phyloP scores from a whole-genome alignment of 2,113 vertebrate species.

The Nyctibius bracteatus region DNA sequence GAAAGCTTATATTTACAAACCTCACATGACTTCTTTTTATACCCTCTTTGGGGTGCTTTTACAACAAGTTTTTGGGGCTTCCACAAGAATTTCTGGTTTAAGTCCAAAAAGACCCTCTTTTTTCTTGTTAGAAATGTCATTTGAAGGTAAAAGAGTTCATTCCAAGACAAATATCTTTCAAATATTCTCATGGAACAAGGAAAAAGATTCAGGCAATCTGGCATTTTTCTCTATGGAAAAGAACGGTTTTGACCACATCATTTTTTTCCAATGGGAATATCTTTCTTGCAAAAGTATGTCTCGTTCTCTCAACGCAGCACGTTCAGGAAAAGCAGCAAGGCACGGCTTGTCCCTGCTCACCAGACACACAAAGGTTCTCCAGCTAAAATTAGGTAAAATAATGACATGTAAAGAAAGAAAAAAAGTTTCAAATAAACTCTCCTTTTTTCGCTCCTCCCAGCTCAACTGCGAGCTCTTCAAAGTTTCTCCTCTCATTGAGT shows the following conservation, averaged over 20 bases:
- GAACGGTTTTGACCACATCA: background rate
- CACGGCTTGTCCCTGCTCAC: background rate
- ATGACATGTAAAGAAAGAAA: background rate
- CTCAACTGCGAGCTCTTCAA: conserved; percentile 43
- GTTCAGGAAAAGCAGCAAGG: background rate
- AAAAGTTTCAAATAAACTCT: background rate
- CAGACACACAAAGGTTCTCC: background rate
- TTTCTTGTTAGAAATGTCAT: background rate
- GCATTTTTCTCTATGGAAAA: background rate
- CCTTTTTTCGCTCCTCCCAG: background rate
- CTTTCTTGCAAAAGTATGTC: background rate
- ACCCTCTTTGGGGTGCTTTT: background rate
- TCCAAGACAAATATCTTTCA: background rate
- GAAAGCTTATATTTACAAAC: background rate
- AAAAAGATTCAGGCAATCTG: background rate
- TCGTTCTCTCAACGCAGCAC: background rate
- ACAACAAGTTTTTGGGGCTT: background rate
- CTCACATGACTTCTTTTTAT: background rate
- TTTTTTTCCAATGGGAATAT: background rate
- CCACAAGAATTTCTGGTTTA: background rate
- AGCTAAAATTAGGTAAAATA: background rate
- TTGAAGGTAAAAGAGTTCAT: background rate
- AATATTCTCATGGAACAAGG: background rate
- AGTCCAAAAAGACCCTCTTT: background rate
- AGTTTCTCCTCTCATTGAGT: conserved; percentile 39